Conservation (phyloP, 2,113 vertebrate species). For the Antennarius striatus region DNA sequence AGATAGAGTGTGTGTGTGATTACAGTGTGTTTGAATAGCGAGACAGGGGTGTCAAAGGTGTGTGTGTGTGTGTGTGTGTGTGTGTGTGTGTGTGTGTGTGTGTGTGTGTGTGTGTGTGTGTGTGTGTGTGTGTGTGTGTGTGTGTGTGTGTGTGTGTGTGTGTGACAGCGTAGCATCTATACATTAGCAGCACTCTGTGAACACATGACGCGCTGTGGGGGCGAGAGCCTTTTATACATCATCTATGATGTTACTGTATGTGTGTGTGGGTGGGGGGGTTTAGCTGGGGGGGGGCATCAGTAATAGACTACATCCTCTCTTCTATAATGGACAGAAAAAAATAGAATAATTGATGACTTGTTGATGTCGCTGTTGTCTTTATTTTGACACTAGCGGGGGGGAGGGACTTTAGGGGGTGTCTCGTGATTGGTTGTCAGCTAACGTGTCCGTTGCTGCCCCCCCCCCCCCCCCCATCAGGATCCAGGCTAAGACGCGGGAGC, state of each 20-base stretch:
- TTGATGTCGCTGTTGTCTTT: constrained; percentile 25
- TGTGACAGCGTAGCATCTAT: constrained; percentile 23
- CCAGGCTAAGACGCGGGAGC: constrained; percentile 92
- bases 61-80: constrained; percentile 3
- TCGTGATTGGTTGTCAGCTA: no score
- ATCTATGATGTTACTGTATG: constrained; percentile 49
- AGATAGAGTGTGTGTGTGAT: constrained; percentile 17
- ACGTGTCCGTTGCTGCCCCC: neutral
- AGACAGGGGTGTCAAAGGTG: no score
- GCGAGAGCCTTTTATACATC: constrained; percentile 29
- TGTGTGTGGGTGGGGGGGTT: neutral
- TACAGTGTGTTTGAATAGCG: no score
- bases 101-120: neutral
- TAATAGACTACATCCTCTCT: constrained; percentile 31
- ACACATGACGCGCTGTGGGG: constrained; percentile 36
- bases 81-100: constrained; percentile 20
- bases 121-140: constrained; percentile 9
- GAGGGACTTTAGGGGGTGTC: neutral
- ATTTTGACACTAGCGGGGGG: neutral
- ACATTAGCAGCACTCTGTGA: constrained; percentile 48
- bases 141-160: constrained; percentile 36
- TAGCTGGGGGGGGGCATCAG: constrained; percentile 9
- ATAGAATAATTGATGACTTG: constrained; percentile 14
- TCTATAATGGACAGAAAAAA: constrained; percentile 41
- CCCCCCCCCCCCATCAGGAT: constrained; percentile 77